phyloP scores from a whole-genome alignment of 2,797 vertebrate species.

The Pantherophis vulpinus region DNA sequence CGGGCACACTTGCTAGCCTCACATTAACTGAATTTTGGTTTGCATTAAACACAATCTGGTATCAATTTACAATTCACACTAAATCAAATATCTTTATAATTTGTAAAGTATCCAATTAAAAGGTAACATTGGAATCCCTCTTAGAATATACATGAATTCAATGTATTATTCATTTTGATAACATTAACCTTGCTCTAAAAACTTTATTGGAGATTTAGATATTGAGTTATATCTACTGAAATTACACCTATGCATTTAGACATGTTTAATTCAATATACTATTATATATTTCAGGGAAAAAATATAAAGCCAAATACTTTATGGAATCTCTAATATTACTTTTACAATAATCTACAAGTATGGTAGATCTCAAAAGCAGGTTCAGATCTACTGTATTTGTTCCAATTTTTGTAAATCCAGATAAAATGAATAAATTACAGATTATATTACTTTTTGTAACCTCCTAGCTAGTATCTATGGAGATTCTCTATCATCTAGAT shows the following conservation, averaged over 20 bases:
- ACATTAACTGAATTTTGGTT: not conserved
- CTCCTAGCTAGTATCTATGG: too few relatives aligned
- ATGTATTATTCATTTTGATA: not conserved
- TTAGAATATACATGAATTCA: not conserved
- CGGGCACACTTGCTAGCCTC: not conserved
- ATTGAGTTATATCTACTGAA: not conserved
- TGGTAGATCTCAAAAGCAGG: not conserved
- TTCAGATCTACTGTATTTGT: not conserved
- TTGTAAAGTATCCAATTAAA: not conserved
- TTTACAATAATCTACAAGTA: not conserved
- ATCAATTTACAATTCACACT: not conserved
- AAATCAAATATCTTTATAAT: not conserved
- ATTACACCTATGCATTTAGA: not conserved
- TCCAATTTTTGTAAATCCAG: not conserved
- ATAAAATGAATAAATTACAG: too few relatives aligned
- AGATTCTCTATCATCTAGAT: too few relatives aligned
- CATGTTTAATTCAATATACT: not conserved
- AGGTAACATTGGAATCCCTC: not conserved
- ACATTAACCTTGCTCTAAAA: not conserved
- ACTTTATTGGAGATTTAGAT: not conserved
- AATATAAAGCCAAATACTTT: not conserved
- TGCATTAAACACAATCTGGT: not conserved
- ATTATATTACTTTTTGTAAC: too few relatives aligned
- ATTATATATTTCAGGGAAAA: not conserved
- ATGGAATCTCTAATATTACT: not conserved